phyloP scores from a whole-genome alignment of 2,888 invertebrate species.

The Acrobasis suavella region DNA sequence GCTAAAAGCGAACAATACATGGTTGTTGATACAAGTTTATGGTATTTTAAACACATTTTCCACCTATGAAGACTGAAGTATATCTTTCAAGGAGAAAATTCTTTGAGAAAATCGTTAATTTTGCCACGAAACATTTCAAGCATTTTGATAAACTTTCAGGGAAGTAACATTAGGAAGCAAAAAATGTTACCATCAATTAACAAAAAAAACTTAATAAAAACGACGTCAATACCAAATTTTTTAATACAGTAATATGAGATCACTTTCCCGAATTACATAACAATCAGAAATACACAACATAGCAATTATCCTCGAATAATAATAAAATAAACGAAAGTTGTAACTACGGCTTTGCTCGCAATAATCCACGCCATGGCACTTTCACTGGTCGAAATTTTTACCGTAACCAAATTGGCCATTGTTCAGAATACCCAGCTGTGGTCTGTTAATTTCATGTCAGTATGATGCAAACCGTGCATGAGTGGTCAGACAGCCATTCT shows the following conservation, averaged over 20 bases:
- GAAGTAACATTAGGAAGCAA: too few species aligned
- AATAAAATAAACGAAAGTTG: slow-evolving; percentile 21
- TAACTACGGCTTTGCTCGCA: slow-evolving; percentile 6
- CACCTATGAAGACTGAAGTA: too few species aligned
- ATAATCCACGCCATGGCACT: slow-evolving; percentile 19
- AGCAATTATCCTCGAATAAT: background rate
- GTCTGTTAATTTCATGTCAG: background rate
- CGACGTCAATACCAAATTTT: too few species aligned
- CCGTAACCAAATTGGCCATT: slow-evolving; percentile 15
- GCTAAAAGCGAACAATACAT: slow-evolving; percentile 13
- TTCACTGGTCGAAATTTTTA: slow-evolving; percentile 20
- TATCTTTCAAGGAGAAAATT: too few species aligned
- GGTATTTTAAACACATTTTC: background rate
- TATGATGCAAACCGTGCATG: background rate
- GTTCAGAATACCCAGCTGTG: slow-evolving; percentile 4
- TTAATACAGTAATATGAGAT: background rate
- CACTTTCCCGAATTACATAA: slow-evolving; percentile 14
- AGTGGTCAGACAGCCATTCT: background rate
- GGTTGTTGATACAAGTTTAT: slow-evolving; percentile 9
- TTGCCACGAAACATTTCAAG: too few species aligned
- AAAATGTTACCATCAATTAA: too few species aligned
- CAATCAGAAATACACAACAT: background rate
- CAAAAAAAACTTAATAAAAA: too few species aligned
- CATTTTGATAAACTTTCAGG: too few species aligned
- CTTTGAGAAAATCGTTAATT: too few species aligned